Percentiles rank a stretch among this genome's conserved stretches.
phyloP scores from a whole-genome alignment of 2,888 invertebrate species.

The Andrena trimmerana region DNA sequence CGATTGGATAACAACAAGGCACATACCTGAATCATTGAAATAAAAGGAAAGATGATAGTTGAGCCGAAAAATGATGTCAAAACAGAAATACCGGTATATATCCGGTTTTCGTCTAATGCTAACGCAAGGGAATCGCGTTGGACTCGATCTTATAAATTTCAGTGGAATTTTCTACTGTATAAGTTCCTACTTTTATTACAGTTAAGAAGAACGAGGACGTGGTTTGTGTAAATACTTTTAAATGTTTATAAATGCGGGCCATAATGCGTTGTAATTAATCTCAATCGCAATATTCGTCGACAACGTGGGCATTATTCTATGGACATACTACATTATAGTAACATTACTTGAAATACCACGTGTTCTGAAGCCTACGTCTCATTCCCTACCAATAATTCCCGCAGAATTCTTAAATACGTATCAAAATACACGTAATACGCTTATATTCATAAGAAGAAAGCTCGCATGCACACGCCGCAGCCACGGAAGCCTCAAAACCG shows the following conservation, averaged over 20 bases:
- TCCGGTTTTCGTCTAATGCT: neutral
- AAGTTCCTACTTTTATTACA: neutral
- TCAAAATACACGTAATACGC: neutral
- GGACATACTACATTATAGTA: too few relatives aligned
- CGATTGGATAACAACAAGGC: neutral
- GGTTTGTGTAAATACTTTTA: neutral
- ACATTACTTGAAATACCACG: neutral
- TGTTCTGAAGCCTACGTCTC: neutral
- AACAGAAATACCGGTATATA: neutral
- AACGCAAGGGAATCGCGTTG: neutral
- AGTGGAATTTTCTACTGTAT: neutral
- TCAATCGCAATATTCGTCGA: too few relatives aligned
- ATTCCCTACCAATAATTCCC: neutral
- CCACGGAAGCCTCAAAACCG: constrained; percentile 26
- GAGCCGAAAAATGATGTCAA: neutral
- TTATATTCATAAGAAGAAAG: neutral
- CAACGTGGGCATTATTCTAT: too few relatives aligned
- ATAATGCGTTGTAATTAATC: too few relatives aligned
- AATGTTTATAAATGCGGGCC: too few relatives aligned
- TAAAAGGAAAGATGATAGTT: neutral
- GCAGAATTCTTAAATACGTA: neutral
- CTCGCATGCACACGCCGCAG: neutral
- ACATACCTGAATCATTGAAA: neutral
- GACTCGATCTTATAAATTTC: neutral
- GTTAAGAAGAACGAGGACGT: neutral